Conservation (phyloP, 1,140 invertebrate species). For the Tetragnatha versicolor region DNA sequence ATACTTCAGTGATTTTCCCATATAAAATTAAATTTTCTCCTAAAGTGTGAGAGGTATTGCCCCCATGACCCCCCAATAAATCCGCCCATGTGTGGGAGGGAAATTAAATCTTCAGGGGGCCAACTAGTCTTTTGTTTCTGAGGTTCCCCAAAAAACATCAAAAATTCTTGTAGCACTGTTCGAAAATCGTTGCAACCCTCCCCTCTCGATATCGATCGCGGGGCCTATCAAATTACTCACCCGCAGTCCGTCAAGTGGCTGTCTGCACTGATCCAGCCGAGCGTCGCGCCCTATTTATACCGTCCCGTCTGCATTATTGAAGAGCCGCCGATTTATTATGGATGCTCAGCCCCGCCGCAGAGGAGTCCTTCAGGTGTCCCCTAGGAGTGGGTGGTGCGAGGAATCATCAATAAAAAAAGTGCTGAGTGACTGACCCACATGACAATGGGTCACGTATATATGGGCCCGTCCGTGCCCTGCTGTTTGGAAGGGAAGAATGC, state of each 20-base stretch:
- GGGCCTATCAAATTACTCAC: background rate
- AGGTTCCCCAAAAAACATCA: no score
- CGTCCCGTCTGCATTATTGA: background rate
- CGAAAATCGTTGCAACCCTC: no score
- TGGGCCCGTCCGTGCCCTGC: background rate
- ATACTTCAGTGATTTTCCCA: no score
- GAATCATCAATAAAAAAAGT: slow-evolving; percentile 46
- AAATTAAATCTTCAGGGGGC: no score
- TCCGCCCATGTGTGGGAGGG: no score
- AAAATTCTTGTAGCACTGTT: no score
- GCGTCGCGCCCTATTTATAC: background rate
- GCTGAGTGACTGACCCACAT: slow-evolving; percentile 22
- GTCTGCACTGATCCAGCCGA: background rate
- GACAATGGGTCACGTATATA: slow-evolving; percentile 49
- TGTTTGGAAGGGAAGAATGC: background rate
- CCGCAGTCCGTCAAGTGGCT: background rate
- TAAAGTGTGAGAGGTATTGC: no score
- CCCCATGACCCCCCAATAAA: no score
- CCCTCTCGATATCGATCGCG: no score
- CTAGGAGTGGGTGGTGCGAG: slow-evolving; percentile 37
- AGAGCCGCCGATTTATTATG: slow-evolving; percentile 14
- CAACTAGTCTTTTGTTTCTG: no score
- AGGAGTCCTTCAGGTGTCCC: slow-evolving; percentile 32
- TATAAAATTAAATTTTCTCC: no score
- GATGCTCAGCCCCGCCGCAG: background rate